Conservation (phyloP, 2,888 invertebrate species). For the Orthonychiurus folsomi region DNA sequence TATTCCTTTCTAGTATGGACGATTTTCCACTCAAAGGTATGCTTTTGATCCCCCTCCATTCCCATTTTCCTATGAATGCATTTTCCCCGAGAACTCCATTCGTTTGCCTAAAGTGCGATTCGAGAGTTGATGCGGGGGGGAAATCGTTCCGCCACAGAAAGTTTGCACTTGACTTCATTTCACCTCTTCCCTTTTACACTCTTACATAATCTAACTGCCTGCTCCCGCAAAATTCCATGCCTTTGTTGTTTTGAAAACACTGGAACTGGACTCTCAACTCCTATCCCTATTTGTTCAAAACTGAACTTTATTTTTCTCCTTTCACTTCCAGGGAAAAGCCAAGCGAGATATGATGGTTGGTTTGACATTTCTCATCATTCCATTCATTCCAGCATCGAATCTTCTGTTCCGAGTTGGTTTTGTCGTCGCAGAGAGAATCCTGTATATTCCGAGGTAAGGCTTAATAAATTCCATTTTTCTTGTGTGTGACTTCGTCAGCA, state of each 20-base stretch:
- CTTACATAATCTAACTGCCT: slow-evolving; percentile 1
- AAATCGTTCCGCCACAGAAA: too few relatives aligned
- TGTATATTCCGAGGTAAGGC: slow-evolving; percentile 81
- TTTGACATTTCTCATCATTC: slow-evolving; percentile 63
- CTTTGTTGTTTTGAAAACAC: too few relatives aligned
- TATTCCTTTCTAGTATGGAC: slow-evolving; percentile 30
- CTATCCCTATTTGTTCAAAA: too few relatives aligned
- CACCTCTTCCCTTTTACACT: too few relatives aligned
- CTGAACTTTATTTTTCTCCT: background rate
- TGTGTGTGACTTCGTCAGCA: background rate
- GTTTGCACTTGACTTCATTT: too few relatives aligned
- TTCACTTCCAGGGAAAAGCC: slow-evolving; percentile 28
- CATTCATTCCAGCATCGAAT: slow-evolving; percentile 80
- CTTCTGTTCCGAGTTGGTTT: slow-evolving; percentile 70
- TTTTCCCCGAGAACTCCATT: background rate
- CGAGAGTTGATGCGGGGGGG: background rate
- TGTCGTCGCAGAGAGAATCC: slow-evolving; percentile 75
- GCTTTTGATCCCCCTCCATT: background rate
- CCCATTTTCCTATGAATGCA: background rate
- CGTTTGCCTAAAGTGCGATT: background rate
- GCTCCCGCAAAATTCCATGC: background rate
- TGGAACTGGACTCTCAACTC: too few relatives aligned
- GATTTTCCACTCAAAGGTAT: slow-evolving; percentile 17
- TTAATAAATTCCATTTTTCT: slow-evolving; percentile 14
- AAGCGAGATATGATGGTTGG: slow-evolving; percentile 52